These are phyloP conservation scores for Scaptomyza hsui DNA, from an alignment of 1,140 invertebrate genomes.

Conservation along the genomic window DNA sequence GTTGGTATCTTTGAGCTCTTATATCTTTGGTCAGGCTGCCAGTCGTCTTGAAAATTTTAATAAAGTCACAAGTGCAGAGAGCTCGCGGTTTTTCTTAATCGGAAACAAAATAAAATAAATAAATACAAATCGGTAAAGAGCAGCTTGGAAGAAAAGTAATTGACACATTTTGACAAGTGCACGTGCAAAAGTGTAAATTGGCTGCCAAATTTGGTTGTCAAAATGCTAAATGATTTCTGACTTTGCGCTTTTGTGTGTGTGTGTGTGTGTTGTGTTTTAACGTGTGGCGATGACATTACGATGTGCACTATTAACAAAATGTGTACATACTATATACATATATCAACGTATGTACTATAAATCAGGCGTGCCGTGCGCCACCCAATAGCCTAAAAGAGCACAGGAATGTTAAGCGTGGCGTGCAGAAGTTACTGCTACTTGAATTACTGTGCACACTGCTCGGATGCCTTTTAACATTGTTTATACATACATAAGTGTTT, in stretches of 20 bases:
- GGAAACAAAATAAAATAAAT: conserved; percentile 43
- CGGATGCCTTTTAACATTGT: conserved; percentile 11
- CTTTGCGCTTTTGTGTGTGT: not conserved
- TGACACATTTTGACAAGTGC: conserved; percentile 30
- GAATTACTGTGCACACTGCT: conserved; percentile 39
- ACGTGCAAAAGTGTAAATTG: conserved; percentile 35
- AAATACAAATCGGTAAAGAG: conserved; percentile 50
- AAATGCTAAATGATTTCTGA: conserved; percentile 5
- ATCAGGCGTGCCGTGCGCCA: conserved; percentile 32
- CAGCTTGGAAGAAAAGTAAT: conserved; percentile 9
- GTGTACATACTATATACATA: conserved; percentile 5
- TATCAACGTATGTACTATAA: conserved; percentile 31
- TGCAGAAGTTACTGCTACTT: conserved; percentile 28
- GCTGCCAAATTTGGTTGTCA: conserved; percentile 12
- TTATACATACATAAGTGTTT: not conserved
- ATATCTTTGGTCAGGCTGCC: conserved; percentile 13
- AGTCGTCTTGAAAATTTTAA: conserved; percentile 50
- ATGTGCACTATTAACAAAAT: conserved; percentile 29
- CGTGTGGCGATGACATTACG: conserved; percentile 30
- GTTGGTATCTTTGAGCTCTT: conserved; percentile 18
- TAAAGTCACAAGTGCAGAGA: conserved; percentile 21
- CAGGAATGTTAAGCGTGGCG: conserved; percentile 58
- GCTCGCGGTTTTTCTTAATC: conserved; percentile 5
- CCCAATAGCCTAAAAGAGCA: conserved; percentile 21
- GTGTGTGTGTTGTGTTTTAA: conserved; percentile 15